Evolutionary conservation across 2,888 invertebrate species (phyloP), one percentile per base, ranked within the genome.

Genomic region (Rhingia campestris): DNA sequence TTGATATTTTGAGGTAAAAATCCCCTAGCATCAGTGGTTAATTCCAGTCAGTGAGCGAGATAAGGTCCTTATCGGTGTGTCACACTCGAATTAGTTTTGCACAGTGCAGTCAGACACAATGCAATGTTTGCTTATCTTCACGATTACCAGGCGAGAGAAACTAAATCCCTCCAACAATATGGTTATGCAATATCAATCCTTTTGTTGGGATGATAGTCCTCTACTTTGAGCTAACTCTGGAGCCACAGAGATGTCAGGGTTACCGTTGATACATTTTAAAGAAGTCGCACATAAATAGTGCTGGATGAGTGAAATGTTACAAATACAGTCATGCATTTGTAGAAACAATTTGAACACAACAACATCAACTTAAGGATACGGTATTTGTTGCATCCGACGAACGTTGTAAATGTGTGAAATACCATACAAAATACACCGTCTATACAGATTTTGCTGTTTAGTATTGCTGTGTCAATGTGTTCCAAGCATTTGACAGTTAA

Each of bases 61-160:
- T 84, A 80, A 84, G 64, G 73, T 80, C 74, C 84, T 84, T 84
- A 84, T 84, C 84, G 54, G 6, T 45, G 53, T 70, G 75, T 80
- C 70, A 84, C 84, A 80, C 80, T 84, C 70, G 80, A 84, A 84
- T 84, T 84, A 79, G 80, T 70, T 59, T 30, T 47, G 22, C 47
- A 63, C 53, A 64, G 47, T 74, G 53, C 54, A 77, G 49, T 61
- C 69, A 56, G 37, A 72, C 58, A 53, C 41, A 64, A 45, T 53
- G 54, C 64, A 64, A 53, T 51, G 51, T 58, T 75, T 59, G 33
- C 59, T 82, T 82, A 77, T 82, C 81, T 54, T 32, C 22, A 22
- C 43, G 53, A 74, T 69, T 67, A 64, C 61, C 45, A 56, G 64
- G 22, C 64, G 61, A 63, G 41, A 56, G 43, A 35, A 49, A 58